Base-by-base conservation (phyloP, 2,888 invertebrate genomes). In the Xestia sexstrigata region DNA sequence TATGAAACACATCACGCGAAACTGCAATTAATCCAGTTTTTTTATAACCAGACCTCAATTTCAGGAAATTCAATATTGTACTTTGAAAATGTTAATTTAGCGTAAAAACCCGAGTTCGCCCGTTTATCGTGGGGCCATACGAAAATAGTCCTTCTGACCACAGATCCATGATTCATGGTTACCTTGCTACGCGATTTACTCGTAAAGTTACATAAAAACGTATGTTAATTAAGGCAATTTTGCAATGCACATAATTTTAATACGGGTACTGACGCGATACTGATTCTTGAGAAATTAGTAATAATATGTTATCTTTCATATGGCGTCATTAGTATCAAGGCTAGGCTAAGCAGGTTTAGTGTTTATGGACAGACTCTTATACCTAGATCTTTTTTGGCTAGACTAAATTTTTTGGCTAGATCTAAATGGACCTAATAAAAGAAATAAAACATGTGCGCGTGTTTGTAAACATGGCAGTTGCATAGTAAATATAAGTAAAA, bases 181-280 rank as follows among this genome's bases (percentile, higher is more conserved):
- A 73, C 72, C 73, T 76, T 82, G 83, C 82, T 89, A 92, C 77
- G 89, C 92, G 87, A 92, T 91, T 92, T 89, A 87, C 89, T 90
- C 88, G 87, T 90, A 79, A 84, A 85, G 79, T 87, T 83, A 81
- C 88, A 90, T 89, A 84, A 90, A 89, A 91, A 90, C 86, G 80
- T 83, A 82, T 81, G 87, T 90, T 91, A 90, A 93, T 93, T 93
- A 91, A 86, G 88, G 84, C 86, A 76, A 81, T 89, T 91, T 92
- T 93, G 89, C 91, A 87, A 87, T 87, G 84, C 76, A 83, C 76
- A 78, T 78, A 70, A 70, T 62, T 74, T 58, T 60, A 85, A 90
- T 83, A 87, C 75, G 78, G 74, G 75, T 84, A 83, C 78, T 88
- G 88, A 87, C 90, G 89, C 83, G 88, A 85, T 89, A 86, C 81